These are phyloP conservation scores for Rallus limicola DNA, from an alignment of 2,113 vertebrate species.

Conservation along the genomic window DNA sequence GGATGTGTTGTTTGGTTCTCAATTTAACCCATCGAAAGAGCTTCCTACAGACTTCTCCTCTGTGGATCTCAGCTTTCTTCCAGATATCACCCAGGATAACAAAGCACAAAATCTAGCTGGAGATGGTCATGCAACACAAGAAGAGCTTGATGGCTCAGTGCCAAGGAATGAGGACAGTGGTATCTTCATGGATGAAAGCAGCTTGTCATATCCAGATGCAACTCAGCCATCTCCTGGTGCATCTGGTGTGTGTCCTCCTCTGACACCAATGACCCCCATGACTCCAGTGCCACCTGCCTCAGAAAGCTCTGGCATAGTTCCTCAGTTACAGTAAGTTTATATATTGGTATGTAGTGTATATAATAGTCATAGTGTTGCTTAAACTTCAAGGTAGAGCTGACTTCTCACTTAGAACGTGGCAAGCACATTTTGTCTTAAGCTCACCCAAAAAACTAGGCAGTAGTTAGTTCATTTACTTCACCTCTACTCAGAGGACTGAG, in stretches of 20 bases:
- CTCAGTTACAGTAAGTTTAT: conserved; percentile 88
- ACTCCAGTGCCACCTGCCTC: conserved; percentile 83
- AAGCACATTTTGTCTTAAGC: neutral
- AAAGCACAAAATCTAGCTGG: conserved; percentile 23
- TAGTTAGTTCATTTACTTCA: neutral
- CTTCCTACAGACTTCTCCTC: conserved; percentile 71
- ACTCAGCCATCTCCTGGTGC: conserved; percentile 14
- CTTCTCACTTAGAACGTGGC: neutral
- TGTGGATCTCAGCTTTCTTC: conserved; percentile 92
- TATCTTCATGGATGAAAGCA: neutral
- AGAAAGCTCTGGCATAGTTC: conserved; percentile 90
- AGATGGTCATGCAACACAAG: neutral
- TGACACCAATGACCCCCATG: conserved; percentile 88
- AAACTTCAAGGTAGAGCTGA: neutral
- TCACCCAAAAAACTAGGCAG: neutral
- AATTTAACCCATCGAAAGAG: conserved; percentile 62
- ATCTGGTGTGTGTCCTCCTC: conserved; percentile 55
- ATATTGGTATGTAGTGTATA: neutral
- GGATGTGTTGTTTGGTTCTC: conserved; percentile 26
- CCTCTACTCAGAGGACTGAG: neutral
- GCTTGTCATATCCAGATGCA: neutral
- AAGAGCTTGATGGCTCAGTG: neutral
- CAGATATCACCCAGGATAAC: conserved; percentile 80
- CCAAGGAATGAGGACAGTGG: conserved; percentile 30
- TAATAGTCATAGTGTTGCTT: neutral